Evolutionary conservation across 2,797 vertebrate species (phyloP), one percentile per base, ranked within the genome.

Genomic region (Gastrophryne carolinensis): DNA sequence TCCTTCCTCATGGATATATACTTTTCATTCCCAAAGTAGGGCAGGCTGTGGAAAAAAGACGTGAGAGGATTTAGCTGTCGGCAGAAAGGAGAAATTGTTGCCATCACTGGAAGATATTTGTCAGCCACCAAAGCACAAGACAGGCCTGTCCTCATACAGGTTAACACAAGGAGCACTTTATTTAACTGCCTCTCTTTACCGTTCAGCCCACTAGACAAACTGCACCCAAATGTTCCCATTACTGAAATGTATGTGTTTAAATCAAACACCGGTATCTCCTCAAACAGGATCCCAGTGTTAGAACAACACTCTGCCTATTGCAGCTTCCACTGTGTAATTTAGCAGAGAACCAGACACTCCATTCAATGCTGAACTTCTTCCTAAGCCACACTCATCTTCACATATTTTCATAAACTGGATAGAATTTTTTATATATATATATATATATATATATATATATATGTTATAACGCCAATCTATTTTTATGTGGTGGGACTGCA

Each of bases 71-170:
- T 49, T 58, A 30, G n/a, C 49, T 30, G 26, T 29, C 49, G 52
- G 44, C 29, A 64, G 58, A 75, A 75, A 75, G 64, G 62, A 57
- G 34, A 41, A 41, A 37, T 63, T 76, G 66, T 70, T 70, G 66
- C 72, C 54, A 27, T 77, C 35, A 47, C 13, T 63, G 72, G 62
- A 64, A 37, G 70, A 69, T 69, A 56, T 69, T 56, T 71, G 68
- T 71, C 54, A 58, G 54, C 54, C 32, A 53, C 41, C 66, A 32
- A 6, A 13, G 34, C 24, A 70, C 27, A 77, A 44, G 49, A 44
- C 49, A 37, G 32, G 4, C 39, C 50, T 63, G 58, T 76, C 58
- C 44, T 50, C 23, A 70, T 9, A 63, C 47, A 76, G 65, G 66
- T 70, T 56, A 71, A 56, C n/a, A 71, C 52, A 77, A 34, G 19